A percentile compares a stretch with the other conserved stretches of the same genome.
These are phyloP conservation scores for Cardiocondyla obscurior DNA, from an alignment of 1,140 invertebrate genomes.

Conservation along the genomic window DNA sequence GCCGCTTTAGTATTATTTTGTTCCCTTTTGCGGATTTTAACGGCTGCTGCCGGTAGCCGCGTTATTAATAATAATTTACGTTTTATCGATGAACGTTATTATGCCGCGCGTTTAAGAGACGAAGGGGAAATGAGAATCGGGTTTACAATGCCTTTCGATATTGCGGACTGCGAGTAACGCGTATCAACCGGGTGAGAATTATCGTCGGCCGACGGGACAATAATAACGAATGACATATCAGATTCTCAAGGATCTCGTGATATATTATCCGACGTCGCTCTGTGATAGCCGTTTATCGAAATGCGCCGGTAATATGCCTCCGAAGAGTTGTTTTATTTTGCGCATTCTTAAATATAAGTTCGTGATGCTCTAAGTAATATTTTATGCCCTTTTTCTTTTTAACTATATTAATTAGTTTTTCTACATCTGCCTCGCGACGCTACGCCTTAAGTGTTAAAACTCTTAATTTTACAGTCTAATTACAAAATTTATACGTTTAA, in stretches of 20 bases:
- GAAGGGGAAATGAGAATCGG: constrained; percentile 12
- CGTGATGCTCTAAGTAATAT: background rate
- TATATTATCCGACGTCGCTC: constrained; percentile 22
- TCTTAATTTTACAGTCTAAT: background rate
- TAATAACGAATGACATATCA: constrained; percentile 51
- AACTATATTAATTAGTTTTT: background rate
- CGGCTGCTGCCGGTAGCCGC: background rate
- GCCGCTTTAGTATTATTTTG: background rate
- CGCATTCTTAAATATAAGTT: background rate
- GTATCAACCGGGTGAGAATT: constrained; percentile 12
- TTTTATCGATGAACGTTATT: background rate
- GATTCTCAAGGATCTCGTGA: constrained; percentile 40
- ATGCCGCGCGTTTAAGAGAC: background rate
- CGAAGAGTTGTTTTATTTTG: constrained; percentile 26
- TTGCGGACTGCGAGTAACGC: background rate
- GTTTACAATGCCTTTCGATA: background rate
- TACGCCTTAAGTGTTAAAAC: background rate
- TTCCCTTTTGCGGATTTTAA: background rate
- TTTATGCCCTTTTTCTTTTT: background rate
- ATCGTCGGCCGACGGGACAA: constrained; percentile 16
- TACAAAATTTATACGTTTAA: background rate
- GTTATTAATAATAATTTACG: constrained; percentile 17
- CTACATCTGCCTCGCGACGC: background rate
- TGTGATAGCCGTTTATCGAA: constrained; percentile 25
- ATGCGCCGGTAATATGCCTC: constrained; percentile 5